phyloP scores from a whole-genome alignment of 2,113 vertebrate species.

The pig (Sus scrofa) region DNA sequence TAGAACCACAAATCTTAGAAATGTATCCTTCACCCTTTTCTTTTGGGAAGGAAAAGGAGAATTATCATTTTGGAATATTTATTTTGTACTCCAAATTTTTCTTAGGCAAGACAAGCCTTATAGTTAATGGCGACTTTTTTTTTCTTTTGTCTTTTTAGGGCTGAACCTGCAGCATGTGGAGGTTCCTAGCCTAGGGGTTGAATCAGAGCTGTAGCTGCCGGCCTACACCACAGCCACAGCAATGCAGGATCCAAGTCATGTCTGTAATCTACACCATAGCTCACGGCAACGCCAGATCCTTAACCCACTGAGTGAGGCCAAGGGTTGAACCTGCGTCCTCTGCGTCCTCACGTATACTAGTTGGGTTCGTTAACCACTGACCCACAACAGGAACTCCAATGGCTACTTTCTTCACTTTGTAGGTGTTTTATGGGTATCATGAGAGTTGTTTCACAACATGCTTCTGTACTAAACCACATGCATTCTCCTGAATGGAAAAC shows the following conservation, averaged over 20 bases:
- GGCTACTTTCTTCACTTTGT: slow-evolving; percentile 32
- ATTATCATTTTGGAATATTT: neutral
- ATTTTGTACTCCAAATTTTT: slow-evolving; percentile 28
- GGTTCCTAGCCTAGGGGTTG: too few relatives aligned
- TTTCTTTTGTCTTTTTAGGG: too few relatives aligned
- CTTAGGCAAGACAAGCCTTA: slow-evolving; percentile 47
- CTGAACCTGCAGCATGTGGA: too few relatives aligned
- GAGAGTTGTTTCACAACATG: slow-evolving; percentile 26
- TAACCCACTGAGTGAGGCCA: too few relatives aligned
- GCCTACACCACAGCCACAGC: too few relatives aligned
- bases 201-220: too few relatives aligned
- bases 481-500: neutral
- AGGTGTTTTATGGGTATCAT: neutral
- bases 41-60: slow-evolving; percentile 44
- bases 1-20: slow-evolving; percentile 27
- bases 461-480: slow-evolving; percentile 17
- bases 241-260: too few relatives aligned
- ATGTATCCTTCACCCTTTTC: neutral
- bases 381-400: neutral
- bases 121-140: slow-evolving; percentile 34
- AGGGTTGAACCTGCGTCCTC: too few relatives aligned
- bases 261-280: too few relatives aligned
- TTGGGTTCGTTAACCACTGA: too few relatives aligned
- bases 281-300: too few relatives aligned
- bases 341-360: too few relatives aligned